phyloP scores from a whole-genome alignment of 1,140 invertebrate genomes.

The Triops longicaudatus region DNA sequence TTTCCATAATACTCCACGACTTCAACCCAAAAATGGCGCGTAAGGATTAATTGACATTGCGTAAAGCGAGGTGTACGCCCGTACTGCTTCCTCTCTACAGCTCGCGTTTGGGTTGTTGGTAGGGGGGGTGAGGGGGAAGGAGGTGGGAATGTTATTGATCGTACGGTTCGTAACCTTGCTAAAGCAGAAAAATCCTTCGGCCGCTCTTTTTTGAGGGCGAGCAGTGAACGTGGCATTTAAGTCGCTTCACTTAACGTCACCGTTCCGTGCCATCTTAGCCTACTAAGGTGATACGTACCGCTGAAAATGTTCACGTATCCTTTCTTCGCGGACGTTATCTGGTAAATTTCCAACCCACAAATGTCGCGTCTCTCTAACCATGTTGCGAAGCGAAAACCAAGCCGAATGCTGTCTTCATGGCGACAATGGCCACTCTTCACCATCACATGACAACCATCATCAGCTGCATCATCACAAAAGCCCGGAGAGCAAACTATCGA shows the following conservation, averaged over 20 bases:
- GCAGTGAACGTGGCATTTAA: too few relatives aligned
- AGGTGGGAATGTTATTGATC: conserved; percentile 37
- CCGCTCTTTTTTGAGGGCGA: background rate
- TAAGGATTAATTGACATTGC: too few relatives aligned
- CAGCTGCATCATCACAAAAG: background rate
- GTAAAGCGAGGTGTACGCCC: conserved; percentile 36
- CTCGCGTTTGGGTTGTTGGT: conserved; percentile 37
- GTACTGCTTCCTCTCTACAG: conserved; percentile 38
- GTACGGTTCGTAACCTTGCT: conserved; percentile 18
- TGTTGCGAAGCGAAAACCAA: conserved; percentile 57
- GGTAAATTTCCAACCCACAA: conserved; percentile 99
- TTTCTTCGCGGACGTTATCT: conserved; percentile 93
- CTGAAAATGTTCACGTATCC: conserved; percentile 94
- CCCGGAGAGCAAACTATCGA: background rate
- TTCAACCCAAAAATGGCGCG: too few relatives aligned
- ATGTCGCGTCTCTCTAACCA: conserved; percentile 99
- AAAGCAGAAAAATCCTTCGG: conserved; percentile 14
- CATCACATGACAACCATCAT: conserved; percentile 10
- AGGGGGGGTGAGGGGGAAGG: conserved; percentile 37
- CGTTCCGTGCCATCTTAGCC: too few relatives aligned
- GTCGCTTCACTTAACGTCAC: background rate
- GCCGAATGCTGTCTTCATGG: conserved; percentile 14
- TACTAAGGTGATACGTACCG: conserved; percentile 66
- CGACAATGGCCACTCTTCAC: conserved; percentile 10
- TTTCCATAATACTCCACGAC: too few relatives aligned